Base-by-base conservation (phyloP, 2,888 invertebrate species). In the Fabriciana adippe region DNA sequence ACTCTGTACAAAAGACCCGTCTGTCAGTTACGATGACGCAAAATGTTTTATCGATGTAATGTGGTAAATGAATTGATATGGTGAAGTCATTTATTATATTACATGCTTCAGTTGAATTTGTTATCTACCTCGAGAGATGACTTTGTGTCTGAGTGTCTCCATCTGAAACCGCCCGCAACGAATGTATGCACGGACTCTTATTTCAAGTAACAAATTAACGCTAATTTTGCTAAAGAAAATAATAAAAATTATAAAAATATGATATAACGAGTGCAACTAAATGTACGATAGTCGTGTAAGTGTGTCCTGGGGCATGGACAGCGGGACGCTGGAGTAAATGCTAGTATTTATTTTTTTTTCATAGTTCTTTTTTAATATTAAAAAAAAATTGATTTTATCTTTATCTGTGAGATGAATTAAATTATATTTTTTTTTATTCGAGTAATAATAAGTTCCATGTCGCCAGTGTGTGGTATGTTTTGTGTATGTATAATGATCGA, bases 201-300 rank as follows among this genome's bases (percentile, higher is more conserved):
- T 21, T 21, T 48, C 53, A 47, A 48, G 66, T 48, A 54, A 66
- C 31, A 47, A 16, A 51, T 18, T 60, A 66, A 47, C n/a, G 66
- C 47, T 60, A 76, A 74, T 76, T 75, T 69, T 66, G 26, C n/a
- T 57, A 67, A 69, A 35, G 71, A 74, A 77, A 78, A 78, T 72
- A 70, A 75, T 79, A 75, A 66, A 76, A 80, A 80, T 79, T 77
- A 77, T 74, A 73, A 78, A 78, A 79, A 72, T 78, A 76, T n/a
- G n/a, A n/a, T 47, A 75, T 82, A 79, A 83, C 79, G 84, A 83
- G 85, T 87, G 86, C 82, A 86, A 84, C 80, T 86, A 80, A 82
- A 79, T 78, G 76, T 85, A 81, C 78, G 82, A 81, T 76, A 68
- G 71, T 76, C 77, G 55, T 53, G 57, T 76, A 77, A 77, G 76